Evolutionary conservation across 2,113 vertebrate genomes (phyloP).

Genomic region (Chauna torquata): DNA sequence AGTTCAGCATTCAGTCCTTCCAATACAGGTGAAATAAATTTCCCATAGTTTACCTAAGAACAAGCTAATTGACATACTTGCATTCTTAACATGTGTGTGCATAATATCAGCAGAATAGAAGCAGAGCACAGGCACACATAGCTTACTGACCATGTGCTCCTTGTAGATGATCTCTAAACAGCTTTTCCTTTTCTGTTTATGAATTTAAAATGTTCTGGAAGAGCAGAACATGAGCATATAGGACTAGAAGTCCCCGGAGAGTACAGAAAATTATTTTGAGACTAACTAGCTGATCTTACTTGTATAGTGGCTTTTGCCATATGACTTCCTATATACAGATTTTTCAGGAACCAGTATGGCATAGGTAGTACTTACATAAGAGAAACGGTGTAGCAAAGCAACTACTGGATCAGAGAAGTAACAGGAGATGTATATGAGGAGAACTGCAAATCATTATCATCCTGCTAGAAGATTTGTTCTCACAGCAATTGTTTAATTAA

Average conservation of each 20-base stretch:
- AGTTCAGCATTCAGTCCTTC: not conserved
- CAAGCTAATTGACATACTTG: not conserved
- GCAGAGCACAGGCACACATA: not conserved
- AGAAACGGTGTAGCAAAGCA: not conserved
- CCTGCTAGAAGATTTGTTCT: not conserved
- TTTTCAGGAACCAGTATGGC: not conserved
- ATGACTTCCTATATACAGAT: not conserved
- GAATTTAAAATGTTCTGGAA: not conserved
- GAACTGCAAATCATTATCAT: not conserved
- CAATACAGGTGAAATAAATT: not conserved
- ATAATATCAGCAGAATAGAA: not conserved
- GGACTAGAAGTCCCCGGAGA: not conserved
- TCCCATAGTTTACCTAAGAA: not conserved
- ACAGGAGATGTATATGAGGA: not conserved
- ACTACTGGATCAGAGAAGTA: not conserved
- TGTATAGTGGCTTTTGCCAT: not conserved
- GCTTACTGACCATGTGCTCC: not conserved
- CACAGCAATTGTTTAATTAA: not conserved
- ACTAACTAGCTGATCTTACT: not conserved
- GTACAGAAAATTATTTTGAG: not conserved
- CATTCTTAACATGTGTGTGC: not conserved
- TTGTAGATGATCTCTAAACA: not conserved
- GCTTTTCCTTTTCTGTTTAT: not conserved
- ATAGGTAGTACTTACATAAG: not conserved
- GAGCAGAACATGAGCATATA: not conserved